phyloP scores from a whole-genome alignment of 1,140 invertebrate species.

The Atta texana region DNA sequence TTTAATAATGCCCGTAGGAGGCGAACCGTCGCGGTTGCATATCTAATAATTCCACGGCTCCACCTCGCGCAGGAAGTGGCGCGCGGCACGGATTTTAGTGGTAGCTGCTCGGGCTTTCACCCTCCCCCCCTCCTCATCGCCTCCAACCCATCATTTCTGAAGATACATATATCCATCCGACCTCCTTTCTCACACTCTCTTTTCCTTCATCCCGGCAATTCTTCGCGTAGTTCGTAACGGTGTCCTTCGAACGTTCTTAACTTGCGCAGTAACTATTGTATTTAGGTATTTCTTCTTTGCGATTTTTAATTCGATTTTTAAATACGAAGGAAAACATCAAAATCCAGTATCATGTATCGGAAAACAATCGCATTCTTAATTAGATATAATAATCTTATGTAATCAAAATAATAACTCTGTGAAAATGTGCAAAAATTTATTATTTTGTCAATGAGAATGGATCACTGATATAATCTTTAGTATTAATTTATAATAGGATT shows the following conservation, averaged over 20 bases:
- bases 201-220: constrained; percentile 17
- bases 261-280: not conserved
- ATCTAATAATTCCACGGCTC: constrained; percentile 83
- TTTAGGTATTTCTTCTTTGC: not conserved
- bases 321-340: not conserved
- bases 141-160: constrained; percentile 24
- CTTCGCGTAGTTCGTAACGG: not conserved
- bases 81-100: constrained; percentile 75
- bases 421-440: not conserved
- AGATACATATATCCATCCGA: constrained; percentile 38
- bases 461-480: not conserved
- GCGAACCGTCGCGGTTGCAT: constrained; percentile 81
- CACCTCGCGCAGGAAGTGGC: constrained; percentile 76
- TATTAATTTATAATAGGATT: not conserved
- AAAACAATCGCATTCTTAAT: not conserved
- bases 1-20: constrained; percentile 84
- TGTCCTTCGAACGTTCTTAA: not conserved
- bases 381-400: not conserved
- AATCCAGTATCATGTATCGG: not conserved
- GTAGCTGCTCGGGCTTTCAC: constrained; percentile 64
- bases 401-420: not conserved
- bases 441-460: not conserved
- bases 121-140: constrained; percentile 5
- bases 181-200: constrained; percentile 61
- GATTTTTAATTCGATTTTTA: not conserved